phyloP scores from a whole-genome alignment of 2,797 vertebrate species.

The Pseudochirops cupreus region DNA sequence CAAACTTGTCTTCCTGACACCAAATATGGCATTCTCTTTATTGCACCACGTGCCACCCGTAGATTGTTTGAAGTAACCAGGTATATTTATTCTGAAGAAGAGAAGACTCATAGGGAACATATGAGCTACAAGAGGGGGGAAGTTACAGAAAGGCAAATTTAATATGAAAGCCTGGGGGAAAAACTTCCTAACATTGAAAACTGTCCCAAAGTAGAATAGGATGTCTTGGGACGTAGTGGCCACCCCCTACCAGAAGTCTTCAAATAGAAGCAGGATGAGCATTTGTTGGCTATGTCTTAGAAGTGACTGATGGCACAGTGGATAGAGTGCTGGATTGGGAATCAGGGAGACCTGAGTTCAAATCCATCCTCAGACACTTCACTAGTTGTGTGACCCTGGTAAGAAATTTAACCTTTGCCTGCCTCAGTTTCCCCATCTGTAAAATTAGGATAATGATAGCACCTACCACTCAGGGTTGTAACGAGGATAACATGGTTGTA shows the following conservation, averaged over 20 bases:
- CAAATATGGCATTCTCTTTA: neutral
- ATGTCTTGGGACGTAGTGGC: neutral
- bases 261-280: neutral
- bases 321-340: neutral
- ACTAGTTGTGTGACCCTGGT: neutral
- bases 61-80: neutral
- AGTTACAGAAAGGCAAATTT: neutral
- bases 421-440: neutral
- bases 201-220: neutral
- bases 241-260: neutral
- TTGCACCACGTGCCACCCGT: neutral
- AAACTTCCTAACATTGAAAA: neutral
- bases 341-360: neutral
- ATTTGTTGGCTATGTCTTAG: neutral
- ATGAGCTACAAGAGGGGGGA: neutral
- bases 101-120: neutral
- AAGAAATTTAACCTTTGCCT: neutral
- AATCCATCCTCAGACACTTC: neutral
- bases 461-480: neutral
- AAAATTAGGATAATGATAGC: neutral
- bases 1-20: neutral
- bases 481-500: neutral
- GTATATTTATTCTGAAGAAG: neutral
- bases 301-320: neutral
- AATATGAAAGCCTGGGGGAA: neutral